phyloP scores from a whole-genome alignment of 2,113 vertebrate genomes.

The Athene cunicularia region DNA sequence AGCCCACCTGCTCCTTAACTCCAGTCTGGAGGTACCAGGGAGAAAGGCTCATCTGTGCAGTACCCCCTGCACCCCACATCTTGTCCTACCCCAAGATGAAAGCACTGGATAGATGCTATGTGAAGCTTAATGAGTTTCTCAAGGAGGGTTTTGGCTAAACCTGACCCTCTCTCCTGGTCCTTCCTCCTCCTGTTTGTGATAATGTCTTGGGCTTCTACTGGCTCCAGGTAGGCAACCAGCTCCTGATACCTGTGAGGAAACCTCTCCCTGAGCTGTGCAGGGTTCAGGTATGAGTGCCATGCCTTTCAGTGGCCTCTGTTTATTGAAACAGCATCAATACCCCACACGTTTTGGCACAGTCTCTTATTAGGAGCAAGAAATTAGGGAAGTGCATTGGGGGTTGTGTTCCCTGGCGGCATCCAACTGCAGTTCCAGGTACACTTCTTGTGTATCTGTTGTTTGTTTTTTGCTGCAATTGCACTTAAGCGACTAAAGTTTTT shows the following conservation, averaged over 20 bases:
- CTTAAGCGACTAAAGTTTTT: neutral
- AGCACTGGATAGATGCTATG: neutral
- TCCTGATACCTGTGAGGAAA: accelerated
- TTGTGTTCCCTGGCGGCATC: neutral
- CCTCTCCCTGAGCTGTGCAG: neutral
- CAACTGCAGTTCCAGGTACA: neutral
- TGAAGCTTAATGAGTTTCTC: neutral
- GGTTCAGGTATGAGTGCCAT: accelerated
- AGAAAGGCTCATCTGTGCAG: neutral
- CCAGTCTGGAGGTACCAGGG: neutral
- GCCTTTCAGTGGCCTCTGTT: neutral
- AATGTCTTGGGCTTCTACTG: neutral
- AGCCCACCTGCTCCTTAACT: neutral
- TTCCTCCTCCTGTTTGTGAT: neutral
- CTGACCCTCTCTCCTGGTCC: neutral
- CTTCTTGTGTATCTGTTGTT: neutral
- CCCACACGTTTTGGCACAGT: accelerated
- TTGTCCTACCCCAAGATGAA: neutral
- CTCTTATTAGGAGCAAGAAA: neutral
- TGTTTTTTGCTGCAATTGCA: neutral
- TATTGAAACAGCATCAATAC: neutral
- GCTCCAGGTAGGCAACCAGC: neutral
- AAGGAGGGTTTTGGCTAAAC: neutral
- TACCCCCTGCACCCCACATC: neutral
- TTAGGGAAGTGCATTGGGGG: neutral